Evolutionary conservation across 2,113 vertebrate species (phyloP), one percentile per base, ranked within the genome.

Genomic region (Phocoena sinus): DNA sequence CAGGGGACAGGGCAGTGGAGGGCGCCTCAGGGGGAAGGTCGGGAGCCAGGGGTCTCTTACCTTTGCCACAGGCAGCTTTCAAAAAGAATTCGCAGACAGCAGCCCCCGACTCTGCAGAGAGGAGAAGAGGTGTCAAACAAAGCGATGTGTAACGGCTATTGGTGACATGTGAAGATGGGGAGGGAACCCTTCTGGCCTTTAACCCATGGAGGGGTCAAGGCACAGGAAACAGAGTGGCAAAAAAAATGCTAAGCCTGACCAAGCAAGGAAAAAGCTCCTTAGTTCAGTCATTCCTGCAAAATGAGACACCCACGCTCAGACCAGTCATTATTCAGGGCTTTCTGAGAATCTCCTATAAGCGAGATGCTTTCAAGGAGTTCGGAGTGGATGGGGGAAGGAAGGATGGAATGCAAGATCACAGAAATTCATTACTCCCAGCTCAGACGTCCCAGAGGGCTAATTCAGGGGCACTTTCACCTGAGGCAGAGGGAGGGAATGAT

Each of bases 81-180:
- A 99, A 98, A 98, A 99, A 99, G 96, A 99, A 99, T 97, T 99
- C 99, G 63, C 99, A 99, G 44, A 99, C 99, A 90, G 99, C 99
- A 53, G 99, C 99, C 0, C 99, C 99, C 0, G 99, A 99, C 89
- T 99, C 99, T 99, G 98, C 1, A 94, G 91, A 98, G 87, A 62
- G 92, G 95, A 96, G 71, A 86, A 96, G 8, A 89, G 0, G 44
- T 0, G 60, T 97, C 76, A 95, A 38, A 76, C 56, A 80, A 93
- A 86, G 36, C 10, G 11, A 68, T 26, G 44, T 76, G 10, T 18
- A 11, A 53, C 0, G 18, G 17, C 33, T 73, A 31, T 12, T 28
- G 26, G 33, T 18, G 10, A 50, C 2, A 8, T 63, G 44, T 53
- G 10, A 91, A 89, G 44, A 77, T 5, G 36, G 10, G 36, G 33